These are phyloP conservation scores for Sarcophaga bullata DNA, from an alignment of 1,140 invertebrate species.

Conservation along the genomic window DNA sequence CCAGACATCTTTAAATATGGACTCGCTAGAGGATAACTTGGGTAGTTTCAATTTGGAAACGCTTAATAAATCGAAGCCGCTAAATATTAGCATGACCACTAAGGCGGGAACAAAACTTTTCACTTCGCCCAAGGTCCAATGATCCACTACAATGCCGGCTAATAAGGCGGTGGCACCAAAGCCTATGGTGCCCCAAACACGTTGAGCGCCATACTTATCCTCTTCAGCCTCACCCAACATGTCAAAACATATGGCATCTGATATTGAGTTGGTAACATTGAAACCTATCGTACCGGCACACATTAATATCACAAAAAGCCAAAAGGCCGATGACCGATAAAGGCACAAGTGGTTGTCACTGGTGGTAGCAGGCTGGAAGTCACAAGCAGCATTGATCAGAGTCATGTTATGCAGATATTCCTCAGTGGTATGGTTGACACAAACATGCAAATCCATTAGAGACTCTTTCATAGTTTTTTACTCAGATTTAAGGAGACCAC, in stretches of 20 bases:
- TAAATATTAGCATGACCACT: conserved; percentile 72
- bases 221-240: conserved; percentile 74
- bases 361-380: background rate
- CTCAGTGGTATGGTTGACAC: background rate
- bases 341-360: conserved; percentile 55
- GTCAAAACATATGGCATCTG: conserved; percentile 84
- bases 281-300: conserved; percentile 78
- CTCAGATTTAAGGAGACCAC: conserved; percentile 28
- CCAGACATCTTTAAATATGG: conserved; percentile 72
- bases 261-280: conserved; percentile 80
- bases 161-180: conserved; percentile 77
- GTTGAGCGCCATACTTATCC: conserved; percentile 79
- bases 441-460: background rate
- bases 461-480: conserved; percentile 1
- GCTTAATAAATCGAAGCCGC: conserved; percentile 72
- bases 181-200: conserved; percentile 82
- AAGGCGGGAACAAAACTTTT: conserved; percentile 79
- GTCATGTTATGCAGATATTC: background rate
- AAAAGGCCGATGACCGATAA: conserved; percentile 72
- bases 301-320: conserved; percentile 77
- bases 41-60: conserved; percentile 73
- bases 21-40: conserved; percentile 71
- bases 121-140: conserved; percentile 66
- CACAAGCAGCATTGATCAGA: background rate
- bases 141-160: conserved; percentile 73